Conservation (phyloP, 1,140 invertebrate genomes). For the Dinothrombium tinctorium region DNA sequence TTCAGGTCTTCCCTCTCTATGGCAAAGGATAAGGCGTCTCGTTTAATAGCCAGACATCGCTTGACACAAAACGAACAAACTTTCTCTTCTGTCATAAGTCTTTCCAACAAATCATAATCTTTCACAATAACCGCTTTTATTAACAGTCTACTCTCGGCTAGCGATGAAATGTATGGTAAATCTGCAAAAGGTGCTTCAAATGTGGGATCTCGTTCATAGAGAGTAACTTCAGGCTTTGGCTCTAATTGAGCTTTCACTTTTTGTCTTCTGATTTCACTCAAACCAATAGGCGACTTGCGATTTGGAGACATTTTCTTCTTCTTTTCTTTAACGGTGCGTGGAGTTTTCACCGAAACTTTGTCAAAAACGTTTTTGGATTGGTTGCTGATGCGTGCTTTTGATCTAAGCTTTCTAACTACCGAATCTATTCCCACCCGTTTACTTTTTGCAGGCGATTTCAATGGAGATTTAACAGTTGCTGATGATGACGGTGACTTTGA, state of each 20-base stretch:
- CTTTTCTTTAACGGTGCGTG: no score
- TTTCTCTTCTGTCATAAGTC: slow-evolving; percentile 19
- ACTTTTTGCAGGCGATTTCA: no score
- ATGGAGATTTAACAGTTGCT: no score
- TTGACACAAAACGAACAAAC: slow-evolving; percentile 18
- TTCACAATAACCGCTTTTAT: slow-evolving; percentile 22
- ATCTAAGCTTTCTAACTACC: no score
- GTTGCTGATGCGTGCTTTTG: no score
- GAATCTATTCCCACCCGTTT: no score
- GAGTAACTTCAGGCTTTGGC: slow-evolving; percentile 16
- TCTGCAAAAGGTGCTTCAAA: slow-evolving; percentile 23
- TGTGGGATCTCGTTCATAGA: slow-evolving; percentile 24
- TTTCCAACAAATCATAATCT: slow-evolving; percentile 20
- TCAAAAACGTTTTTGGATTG: no score
- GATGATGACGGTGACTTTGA: no score
- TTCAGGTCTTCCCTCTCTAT: slow-evolving; percentile 19
- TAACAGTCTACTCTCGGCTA: slow-evolving; percentile 21
- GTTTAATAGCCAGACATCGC: slow-evolving; percentile 13
- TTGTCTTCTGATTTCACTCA: no score
- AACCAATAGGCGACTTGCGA: no score
- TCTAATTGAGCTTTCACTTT: neutral
- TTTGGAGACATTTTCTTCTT: no score
- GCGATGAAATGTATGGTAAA: slow-evolving; percentile 24
- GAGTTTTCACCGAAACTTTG: no score
- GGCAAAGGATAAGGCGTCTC: slow-evolving; percentile 21